phyloP scores from a whole-genome alignment of 2,888 invertebrate species.

The Cerastoderma edule region DNA sequence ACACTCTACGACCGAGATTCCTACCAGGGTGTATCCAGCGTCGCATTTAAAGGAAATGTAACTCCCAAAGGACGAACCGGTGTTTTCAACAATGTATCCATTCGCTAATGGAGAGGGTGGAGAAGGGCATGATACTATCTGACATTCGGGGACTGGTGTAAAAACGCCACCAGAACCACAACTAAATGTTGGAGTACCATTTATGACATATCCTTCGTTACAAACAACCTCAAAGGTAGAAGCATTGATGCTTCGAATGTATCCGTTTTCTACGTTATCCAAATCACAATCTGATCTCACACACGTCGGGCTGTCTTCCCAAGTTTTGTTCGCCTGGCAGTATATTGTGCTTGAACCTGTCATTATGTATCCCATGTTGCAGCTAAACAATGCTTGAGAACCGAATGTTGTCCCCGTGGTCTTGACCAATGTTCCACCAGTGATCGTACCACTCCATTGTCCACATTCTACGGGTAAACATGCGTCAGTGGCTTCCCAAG shows the following conservation, averaged over 20 bases:
- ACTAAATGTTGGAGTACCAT: not conserved
- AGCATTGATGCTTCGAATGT: not conserved
- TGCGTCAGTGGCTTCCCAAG: not conserved
- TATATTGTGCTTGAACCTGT: not conserved
- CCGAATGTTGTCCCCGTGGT: slow-evolving; percentile 9
- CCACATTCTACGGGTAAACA: not conserved
- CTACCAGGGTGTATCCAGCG: not conserved
- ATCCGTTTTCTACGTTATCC: not conserved
- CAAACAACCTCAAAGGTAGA: not conserved
- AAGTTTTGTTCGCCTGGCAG: slow-evolving; percentile 8
- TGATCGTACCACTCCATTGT: not conserved
- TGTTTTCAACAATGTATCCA: too few relatives aligned
- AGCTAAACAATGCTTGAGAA: not conserved
- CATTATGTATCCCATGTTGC: not conserved
- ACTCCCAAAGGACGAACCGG: slow-evolving; percentile 3
- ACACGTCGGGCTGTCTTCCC: not conserved
- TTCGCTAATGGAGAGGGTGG: too few relatives aligned
- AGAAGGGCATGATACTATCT: too few relatives aligned
- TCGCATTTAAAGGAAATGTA: not conserved
- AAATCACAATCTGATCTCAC: not conserved
- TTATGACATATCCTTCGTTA: not conserved
- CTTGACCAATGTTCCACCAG: not conserved
- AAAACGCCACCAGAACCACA: not conserved
- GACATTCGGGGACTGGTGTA: not conserved
- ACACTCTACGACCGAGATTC: not conserved